Evolutionary conservation across 2,797 vertebrate species (phyloP).

Genomic region (Lithobates pipiens): DNA sequence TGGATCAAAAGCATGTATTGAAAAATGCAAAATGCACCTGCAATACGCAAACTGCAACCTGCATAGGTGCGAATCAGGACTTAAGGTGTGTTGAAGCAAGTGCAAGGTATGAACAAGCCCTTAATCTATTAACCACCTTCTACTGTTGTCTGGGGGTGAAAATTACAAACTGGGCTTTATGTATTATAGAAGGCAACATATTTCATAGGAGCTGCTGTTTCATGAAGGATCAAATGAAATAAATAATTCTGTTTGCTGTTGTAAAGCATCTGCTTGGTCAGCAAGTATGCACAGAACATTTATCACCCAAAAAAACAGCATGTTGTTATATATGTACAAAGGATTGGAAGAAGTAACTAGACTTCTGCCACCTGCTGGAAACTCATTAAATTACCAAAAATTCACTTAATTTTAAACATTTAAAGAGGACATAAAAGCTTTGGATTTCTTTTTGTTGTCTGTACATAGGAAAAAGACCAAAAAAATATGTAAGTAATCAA

Average conservation of each 20-base stretch:
- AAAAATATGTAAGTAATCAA: no score
- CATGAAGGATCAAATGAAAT: not conserved
- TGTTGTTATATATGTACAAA: no score
- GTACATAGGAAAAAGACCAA: no score
- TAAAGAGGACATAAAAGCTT: not conserved
- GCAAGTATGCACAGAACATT: not conserved
- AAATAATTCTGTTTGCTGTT: not conserved
- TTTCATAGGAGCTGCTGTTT: not conserved
- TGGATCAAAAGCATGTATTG: no score
- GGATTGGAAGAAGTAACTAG: not conserved
- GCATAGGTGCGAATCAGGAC: no score
- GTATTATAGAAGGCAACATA: not conserved
- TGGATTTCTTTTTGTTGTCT: no score
- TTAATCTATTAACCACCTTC: not conserved
- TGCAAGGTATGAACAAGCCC: not conserved
- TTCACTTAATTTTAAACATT: no score
- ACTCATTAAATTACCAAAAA: not conserved
- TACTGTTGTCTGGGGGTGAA: no score
- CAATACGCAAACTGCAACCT: no score
- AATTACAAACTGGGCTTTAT: no score
- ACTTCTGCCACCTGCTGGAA: not conserved
- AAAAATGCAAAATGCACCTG: no score
- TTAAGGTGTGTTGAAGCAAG: no score
- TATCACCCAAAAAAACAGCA: not conserved
- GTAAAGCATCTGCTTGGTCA: not conserved